These are phyloP conservation scores for Gambelia wislizenii DNA, from an alignment of 2,797 vertebrate species.

Conservation along the genomic window DNA sequence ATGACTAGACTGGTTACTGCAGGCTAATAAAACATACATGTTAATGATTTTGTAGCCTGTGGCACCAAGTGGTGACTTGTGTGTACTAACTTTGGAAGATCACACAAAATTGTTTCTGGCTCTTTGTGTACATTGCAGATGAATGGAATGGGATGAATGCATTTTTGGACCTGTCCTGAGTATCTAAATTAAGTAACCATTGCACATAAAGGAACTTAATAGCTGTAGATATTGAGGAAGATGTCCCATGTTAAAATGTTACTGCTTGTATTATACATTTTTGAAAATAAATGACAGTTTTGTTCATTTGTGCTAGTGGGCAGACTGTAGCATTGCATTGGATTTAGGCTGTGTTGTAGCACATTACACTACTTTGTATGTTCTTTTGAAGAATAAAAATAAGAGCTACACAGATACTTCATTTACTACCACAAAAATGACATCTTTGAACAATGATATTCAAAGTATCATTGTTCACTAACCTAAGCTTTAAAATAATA, in stretches of 20 bases:
- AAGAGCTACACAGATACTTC: not conserved
- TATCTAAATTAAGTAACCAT: not conserved
- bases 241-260: not conserved
- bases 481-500: not conserved
- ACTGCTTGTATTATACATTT: not conserved
- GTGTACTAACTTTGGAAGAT: not conserved
- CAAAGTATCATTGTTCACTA: not conserved
- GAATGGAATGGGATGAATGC: not conserved
- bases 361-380: not conserved
- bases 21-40: not conserved
- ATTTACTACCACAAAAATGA: not conserved
- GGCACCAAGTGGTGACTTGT: not conserved
- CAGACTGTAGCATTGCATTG: not conserved
- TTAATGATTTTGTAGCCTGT: not conserved
- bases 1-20: not conserved
- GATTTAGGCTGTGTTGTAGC: not conserved
- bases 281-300: not conserved
- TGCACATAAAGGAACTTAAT: not conserved
- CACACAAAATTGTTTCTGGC: not conserved
- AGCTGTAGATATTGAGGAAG: not conserved
- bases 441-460: not conserved
- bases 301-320: not conserved
- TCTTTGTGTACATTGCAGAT: not conserved
- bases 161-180: not conserved
- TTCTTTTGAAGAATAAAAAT: constrained; percentile 5